A percentile compares a stretch with the other conserved stretches of the same genome.
Conservation (phyloP, 2,113 vertebrate species). For the Oncorhynchus mykiss region DNA sequence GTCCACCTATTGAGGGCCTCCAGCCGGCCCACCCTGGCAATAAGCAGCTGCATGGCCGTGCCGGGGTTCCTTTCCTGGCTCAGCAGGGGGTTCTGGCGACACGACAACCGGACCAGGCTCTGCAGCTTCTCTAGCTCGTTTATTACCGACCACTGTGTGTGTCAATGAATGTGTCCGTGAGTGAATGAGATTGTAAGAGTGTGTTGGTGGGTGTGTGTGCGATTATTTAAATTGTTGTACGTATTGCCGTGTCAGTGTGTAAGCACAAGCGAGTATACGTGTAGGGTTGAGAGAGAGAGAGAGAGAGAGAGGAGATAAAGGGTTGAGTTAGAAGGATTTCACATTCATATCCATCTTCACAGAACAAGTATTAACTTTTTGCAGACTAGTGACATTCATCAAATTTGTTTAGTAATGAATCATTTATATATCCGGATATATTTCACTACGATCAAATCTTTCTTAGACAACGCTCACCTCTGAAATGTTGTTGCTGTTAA, state of each 20-base stretch:
- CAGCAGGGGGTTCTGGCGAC: slow-evolving; percentile 76
- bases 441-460: neutral
- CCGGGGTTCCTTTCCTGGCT: slow-evolving; percentile 68
- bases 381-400: neutral
- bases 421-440: too few species aligned
- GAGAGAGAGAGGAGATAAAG: neutral
- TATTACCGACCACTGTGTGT: slow-evolving; percentile 84
- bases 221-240: too few species aligned
- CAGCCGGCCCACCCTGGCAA: slow-evolving; percentile 82
- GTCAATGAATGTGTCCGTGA: neutral
- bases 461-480: slow-evolving; percentile 64
- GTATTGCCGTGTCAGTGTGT: neutral
- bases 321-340: neutral
- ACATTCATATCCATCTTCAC: neutral
- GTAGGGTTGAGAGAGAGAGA: neutral
- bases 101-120: slow-evolving; percentile 75
- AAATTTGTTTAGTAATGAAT: neutral
- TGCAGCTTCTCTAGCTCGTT: slow-evolving; percentile 86
- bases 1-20: slow-evolving; percentile 75
- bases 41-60: slow-evolving; percentile 80
- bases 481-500: slow-evolving; percentile 79
- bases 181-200: neutral
- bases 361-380: neutral
- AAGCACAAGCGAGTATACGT: neutral
- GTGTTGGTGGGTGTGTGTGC: neutral